Base-by-base conservation (phyloP, 2,888 invertebrate species). In the Fabriciana adippe region DNA sequence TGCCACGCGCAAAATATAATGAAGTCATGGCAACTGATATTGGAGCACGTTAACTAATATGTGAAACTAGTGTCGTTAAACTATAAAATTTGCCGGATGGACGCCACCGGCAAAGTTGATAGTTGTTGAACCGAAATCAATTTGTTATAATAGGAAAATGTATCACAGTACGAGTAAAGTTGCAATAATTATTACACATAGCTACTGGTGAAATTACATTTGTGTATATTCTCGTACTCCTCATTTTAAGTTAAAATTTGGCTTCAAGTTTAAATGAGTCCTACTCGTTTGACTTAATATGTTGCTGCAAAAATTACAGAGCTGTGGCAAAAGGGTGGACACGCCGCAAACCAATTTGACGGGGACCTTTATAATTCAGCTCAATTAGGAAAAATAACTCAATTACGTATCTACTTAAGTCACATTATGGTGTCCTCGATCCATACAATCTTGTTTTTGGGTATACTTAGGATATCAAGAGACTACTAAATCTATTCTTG, bases 71-170 rank as follows among this genome's bases (percentile, higher is more conserved):
- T 55, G 54, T 66, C 60, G 59, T 51, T 59, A 59, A 54, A 65
- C 65, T 66, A 60, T 48, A 35, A 48, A 61, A 66, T 61, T 55
- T 31, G 54, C 53, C 60, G 60, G 55, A 55, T 61, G 45, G 26
- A 31, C 59, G 54, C 48, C 55, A 50, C 54, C 53, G 61, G 61
- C 61, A 53, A 61, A 66, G 66, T 66, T 66, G 53, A 61, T 50
- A 55, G 50, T 66, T 55, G 55, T 61, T 66, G 54, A 41, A 66
- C 66, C 66, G 60, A 66, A 66, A 66, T 66, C 66, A 66, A 66
- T 66, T 66, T 55, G 50, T 60, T 59, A 35, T 60, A 55, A 66
- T 60, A 61, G 60, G 66, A 16, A 66, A 61, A 66, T 61, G 60
- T 60, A 48, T 66, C 53, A n/a, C n/a, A n/a, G n/a, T n/a, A n/a